These are phyloP conservation scores for Phyllopteryx taeniolatus DNA, from an alignment of 2,113 vertebrate genomes.

Conservation along the genomic window DNA sequence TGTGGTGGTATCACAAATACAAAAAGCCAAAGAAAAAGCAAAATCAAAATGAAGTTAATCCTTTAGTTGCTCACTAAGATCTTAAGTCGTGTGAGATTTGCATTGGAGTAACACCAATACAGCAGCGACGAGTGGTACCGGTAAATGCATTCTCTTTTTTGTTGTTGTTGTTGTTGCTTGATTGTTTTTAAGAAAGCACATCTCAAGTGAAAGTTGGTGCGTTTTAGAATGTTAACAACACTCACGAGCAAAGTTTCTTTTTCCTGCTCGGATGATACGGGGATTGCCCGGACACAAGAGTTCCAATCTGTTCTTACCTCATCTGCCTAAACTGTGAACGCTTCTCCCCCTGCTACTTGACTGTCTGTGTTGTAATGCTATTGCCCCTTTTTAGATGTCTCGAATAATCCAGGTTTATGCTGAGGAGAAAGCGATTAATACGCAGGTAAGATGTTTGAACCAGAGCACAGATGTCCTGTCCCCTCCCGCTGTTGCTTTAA, in stretches of 20 bases:
- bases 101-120: too few relatives aligned
- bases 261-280: background rate
- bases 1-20: background rate
- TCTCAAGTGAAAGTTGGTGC: background rate
- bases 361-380: constrained; percentile 88
- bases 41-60: background rate
- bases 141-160: background rate
- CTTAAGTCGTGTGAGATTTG: too few relatives aligned
- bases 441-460: constrained; percentile 94
- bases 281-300: constrained; percentile 37
- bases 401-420: constrained; percentile 99
- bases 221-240: background rate
- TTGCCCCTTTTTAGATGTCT: constrained; percentile 99
- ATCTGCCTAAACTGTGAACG: constrained; percentile 74
- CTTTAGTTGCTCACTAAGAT: background rate
- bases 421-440: constrained; percentile 99
- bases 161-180: background rate
- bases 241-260: background rate
- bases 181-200: background rate
- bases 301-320: constrained; percentile 56
- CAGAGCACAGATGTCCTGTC: constrained; percentile 68
- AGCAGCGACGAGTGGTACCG: too few relatives aligned
- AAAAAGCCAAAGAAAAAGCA: background rate
- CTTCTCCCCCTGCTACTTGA: constrained; percentile 71
- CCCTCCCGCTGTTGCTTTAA: constrained; percentile 59